phyloP scores from a whole-genome alignment of 2,888 invertebrate genomes.

The Liopterus haemorrhoidalis region DNA sequence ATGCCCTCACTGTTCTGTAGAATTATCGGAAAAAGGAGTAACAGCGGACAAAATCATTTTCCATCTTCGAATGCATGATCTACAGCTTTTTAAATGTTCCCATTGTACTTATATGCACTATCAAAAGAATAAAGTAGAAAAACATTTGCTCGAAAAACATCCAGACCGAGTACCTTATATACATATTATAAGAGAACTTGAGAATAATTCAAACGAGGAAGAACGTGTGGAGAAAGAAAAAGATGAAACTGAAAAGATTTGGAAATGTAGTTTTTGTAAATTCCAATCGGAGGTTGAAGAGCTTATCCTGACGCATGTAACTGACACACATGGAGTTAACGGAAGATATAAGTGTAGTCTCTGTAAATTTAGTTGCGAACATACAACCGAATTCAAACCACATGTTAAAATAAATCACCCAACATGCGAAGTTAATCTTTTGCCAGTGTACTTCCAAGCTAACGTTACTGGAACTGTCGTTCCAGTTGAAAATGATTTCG shows the following conservation, averaged over 20 bases:
- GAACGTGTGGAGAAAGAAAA: conserved; percentile 35
- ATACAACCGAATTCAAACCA: conserved; percentile 51
- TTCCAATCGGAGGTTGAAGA: conserved; percentile 54
- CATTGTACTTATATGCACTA: conserved; percentile 62
- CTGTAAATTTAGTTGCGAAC: conserved; percentile 56
- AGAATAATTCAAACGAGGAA: conserved; percentile 24
- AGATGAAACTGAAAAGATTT: conserved; percentile 49
- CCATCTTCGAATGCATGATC: conserved; percentile 73
- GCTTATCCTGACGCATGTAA: conserved; percentile 57
- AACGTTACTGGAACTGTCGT: conserved; percentile 33
- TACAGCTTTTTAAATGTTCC: conserved; percentile 65
- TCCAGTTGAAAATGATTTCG: conserved; percentile 43
- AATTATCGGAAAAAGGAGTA: conserved; percentile 50
- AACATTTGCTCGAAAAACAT: conserved; percentile 61
- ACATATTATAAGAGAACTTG: conserved; percentile 45
- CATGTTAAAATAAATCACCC: conserved; percentile 59
- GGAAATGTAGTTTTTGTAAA: conserved; percentile 66
- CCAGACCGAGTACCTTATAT: conserved; percentile 47
- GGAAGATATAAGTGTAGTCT: conserved; percentile 66
- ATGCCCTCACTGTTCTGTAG: conserved; percentile 67
- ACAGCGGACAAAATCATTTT: conserved; percentile 58
- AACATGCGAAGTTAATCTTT: conserved; percentile 42
- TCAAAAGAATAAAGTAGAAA: conserved; percentile 57
- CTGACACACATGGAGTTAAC: conserved; percentile 56
- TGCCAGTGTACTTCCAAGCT: conserved; percentile 53